Percentiles rank a stretch among this genome's conserved stretches.
Evolutionary conservation across 2,113 vertebrate genomes (phyloP).

Genomic region (Verasper variegatus): DNA sequence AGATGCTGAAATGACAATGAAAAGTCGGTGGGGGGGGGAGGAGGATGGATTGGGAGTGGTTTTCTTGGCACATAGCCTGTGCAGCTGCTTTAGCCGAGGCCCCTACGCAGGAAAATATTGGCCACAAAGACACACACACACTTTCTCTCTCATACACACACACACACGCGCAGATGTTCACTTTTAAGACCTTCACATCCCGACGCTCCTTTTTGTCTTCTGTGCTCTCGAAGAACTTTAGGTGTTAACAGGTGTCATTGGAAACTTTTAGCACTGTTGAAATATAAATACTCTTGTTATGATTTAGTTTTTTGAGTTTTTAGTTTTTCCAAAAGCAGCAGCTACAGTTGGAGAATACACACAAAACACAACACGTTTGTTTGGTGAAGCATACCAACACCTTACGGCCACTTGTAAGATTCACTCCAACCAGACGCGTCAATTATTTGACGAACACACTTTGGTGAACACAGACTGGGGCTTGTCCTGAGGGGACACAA

Average conservation of each 20-base stretch:
- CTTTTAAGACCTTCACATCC: constrained; percentile 19
- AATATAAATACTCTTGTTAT: no score
- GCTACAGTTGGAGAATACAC: not conserved
- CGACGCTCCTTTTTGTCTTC: constrained; percentile 18
- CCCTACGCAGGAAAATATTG: constrained; percentile 52
- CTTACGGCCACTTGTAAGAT: not conserved
- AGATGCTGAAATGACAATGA: constrained; percentile 57
- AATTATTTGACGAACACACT: not conserved
- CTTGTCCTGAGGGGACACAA: constrained; percentile 17
- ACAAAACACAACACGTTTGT: not conserved
- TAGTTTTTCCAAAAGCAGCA: not conserved
- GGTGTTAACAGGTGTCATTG: constrained; percentile 1
- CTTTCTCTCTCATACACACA: constrained; percentile 9
- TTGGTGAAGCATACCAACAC: not conserved
- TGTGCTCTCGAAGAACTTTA: not conserved
- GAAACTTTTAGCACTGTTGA: not conserved
- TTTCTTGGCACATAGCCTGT: constrained; percentile 64
- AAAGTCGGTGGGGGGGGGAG: constrained; percentile 12
- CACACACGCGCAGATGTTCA: not conserved
- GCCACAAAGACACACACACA: constrained; percentile 35
- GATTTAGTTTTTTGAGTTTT: not conserved
- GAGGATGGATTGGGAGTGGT: constrained; percentile 56
- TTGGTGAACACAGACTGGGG: no score
- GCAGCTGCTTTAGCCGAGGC: constrained; percentile 68
- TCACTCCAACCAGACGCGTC: not conserved